These are phyloP conservation scores for Burhinus oedicnemus DNA, from an alignment of 2,113 vertebrate species.

Conservation along the genomic window DNA sequence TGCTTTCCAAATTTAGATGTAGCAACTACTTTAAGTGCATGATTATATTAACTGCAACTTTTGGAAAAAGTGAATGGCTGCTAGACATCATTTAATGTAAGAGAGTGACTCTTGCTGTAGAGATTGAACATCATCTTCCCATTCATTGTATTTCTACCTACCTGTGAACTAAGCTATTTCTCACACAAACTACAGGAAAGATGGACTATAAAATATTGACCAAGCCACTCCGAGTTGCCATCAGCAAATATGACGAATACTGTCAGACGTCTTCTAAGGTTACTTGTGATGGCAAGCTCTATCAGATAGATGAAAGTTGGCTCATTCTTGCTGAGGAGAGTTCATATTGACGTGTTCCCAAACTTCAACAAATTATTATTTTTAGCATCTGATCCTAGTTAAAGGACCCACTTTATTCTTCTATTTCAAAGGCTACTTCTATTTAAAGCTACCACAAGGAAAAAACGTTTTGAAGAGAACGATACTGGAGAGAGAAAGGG, in stretches of 20 bases:
- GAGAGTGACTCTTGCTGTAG: neutral
- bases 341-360: neutral
- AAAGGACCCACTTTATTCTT: neutral
- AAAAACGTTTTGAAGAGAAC: neutral
- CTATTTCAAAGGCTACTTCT: neutral
- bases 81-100: neutral
- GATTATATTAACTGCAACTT: neutral
- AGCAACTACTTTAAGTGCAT: neutral
- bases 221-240: neutral
- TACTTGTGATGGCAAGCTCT: neutral
- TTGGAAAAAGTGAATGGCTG: neutral
- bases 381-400: neutral
- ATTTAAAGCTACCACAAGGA: constrained; percentile 15
- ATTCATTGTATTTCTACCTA: neutral
- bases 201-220: neutral
- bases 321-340: neutral
- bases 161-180: neutral
- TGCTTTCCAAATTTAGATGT: neutral
- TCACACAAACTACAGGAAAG: neutral
- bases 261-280: neutral
- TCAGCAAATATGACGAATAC: neutral
- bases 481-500: neutral
- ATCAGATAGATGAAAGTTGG: neutral
- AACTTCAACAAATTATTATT: neutral
- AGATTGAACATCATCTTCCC: neutral